phyloP scores from a whole-genome alignment of 2,888 invertebrate species.

The Noctua janthina region DNA sequence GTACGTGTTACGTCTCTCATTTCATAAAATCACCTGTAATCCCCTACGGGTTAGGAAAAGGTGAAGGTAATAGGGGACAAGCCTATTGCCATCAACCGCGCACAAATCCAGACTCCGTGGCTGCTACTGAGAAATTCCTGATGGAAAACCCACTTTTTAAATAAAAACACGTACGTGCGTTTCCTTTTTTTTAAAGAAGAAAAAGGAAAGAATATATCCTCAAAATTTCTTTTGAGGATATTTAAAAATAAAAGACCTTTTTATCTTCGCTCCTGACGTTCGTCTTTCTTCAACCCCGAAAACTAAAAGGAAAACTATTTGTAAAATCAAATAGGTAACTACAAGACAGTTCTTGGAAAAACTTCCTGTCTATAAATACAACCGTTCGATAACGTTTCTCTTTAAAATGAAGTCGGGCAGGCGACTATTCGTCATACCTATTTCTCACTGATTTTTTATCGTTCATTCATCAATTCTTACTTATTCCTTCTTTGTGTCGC shows the following conservation, averaged over 20 bases:
- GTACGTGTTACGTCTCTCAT: constrained; percentile 66
- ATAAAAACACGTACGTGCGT: too few relatives aligned
- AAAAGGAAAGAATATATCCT: too few relatives aligned
- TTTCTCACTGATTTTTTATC: background rate
- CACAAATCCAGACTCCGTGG: background rate
- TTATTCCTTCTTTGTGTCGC: background rate
- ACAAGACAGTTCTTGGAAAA: background rate
- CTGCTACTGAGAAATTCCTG: background rate
- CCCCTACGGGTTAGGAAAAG: background rate
- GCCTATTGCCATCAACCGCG: background rate
- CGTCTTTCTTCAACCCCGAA: background rate
- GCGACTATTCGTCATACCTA: background rate
- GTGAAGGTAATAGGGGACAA: background rate
- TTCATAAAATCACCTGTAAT: background rate
- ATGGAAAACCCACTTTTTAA: background rate
- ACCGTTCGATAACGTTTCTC: background rate
- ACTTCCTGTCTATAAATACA: background rate
- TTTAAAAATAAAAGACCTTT: background rate
- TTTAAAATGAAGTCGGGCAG: background rate
- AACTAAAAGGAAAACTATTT: background rate
- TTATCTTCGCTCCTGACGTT: background rate
- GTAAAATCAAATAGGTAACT: background rate
- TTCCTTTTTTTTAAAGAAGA: too few relatives aligned
- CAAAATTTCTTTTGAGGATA: background rate
- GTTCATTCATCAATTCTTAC: background rate